Base-by-base conservation (phyloP, 1,140 invertebrate species). In the Philaenus spumarius region DNA sequence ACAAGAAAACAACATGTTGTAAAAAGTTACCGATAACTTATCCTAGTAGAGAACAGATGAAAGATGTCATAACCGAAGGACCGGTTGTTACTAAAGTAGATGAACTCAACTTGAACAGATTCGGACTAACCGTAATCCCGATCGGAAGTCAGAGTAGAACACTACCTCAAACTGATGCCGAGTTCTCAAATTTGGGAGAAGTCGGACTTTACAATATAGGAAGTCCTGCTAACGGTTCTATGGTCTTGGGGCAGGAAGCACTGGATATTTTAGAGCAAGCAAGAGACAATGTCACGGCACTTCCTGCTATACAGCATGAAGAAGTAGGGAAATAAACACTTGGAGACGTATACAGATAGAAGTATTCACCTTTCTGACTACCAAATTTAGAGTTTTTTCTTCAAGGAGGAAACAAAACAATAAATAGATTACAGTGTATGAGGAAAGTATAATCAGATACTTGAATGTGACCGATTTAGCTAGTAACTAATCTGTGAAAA, bases 31-130 rank as follows among this genome's bases (percentile, higher is more conserved):
- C 20, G n/a, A 15, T 39, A 1, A 20, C 15, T 19, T 35, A 42
- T 6, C 30, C 20, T 39, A 52, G 40, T 43, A 14, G 35, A 7
- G 15, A 14, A 37, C 37, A 19, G 4, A 9, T 19, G 2, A 12
- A 37, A 26, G 52, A 60, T 2, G 50, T 30, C 1, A 42, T 26
- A 1, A 55, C 50, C 2, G 20, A 37, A n/a, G 17, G 30, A 19
- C 50, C 50, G 9, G 17, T 53, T 15, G 30, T 14, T 2, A 34
- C 37, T 7, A 48, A 30, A 2, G 0, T 46, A 26, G 45, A 39
- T 48, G 19, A 60, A 39, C 30, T 39, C 2, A 55, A 55, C 34
- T 34, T 46, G n/a, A 37, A 62, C 52, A 42, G 34, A 17, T 58
- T 50, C 35, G 40, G 12, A 30, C 40, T 47, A 12, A 59, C 52